Percentiles rank a stretch among this genome's conserved stretches.
These are phyloP conservation scores for Tenebrosternarchus preto DNA, from an alignment of 2,113 vertebrate genomes.

Conservation along the genomic window DNA sequence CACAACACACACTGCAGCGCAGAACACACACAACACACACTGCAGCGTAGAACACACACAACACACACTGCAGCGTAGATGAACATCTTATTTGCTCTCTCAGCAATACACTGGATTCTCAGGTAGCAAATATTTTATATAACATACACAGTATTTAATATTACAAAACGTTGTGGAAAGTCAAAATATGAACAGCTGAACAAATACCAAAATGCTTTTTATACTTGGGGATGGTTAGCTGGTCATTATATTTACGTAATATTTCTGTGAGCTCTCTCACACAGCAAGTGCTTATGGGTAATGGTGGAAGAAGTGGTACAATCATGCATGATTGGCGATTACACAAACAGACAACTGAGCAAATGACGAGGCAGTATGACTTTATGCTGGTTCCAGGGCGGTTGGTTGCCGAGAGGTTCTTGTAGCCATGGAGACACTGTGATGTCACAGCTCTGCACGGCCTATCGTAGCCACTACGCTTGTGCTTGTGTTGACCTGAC, in stretches of 20 bases:
- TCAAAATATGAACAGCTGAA: no score
- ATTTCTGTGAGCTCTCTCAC: background rate
- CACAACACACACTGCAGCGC: no score
- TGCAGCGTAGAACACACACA: no score
- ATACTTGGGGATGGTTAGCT: no score
- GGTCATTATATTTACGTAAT: background rate
- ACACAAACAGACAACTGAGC: slow-evolving; percentile 20
- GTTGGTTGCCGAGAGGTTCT: slow-evolving; percentile 15
- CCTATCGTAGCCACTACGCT: slow-evolving; percentile 4
- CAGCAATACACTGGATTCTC: no score
- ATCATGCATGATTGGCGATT: slow-evolving; percentile 13
- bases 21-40: no score
- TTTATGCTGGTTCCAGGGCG: slow-evolving; percentile 52
- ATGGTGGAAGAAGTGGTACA: slow-evolving; percentile 31
- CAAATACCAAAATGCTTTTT: no score
- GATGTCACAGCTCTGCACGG: slow-evolving; percentile 38
- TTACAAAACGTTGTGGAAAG: no score
- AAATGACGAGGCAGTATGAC: slow-evolving; percentile 38
- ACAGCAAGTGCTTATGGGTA: slow-evolving; percentile 17
- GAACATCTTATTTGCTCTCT: no score
- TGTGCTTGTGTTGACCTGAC: slow-evolving; percentile 27
- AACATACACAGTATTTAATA: background rate
- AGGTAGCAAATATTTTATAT: no score
- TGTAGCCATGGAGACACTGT: slow-evolving; percentile 35
- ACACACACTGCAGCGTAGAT: no score